Evolutionary conservation across 2,888 invertebrate species (phyloP).

Genomic region (Nesidiocoris tenuis): DNA sequence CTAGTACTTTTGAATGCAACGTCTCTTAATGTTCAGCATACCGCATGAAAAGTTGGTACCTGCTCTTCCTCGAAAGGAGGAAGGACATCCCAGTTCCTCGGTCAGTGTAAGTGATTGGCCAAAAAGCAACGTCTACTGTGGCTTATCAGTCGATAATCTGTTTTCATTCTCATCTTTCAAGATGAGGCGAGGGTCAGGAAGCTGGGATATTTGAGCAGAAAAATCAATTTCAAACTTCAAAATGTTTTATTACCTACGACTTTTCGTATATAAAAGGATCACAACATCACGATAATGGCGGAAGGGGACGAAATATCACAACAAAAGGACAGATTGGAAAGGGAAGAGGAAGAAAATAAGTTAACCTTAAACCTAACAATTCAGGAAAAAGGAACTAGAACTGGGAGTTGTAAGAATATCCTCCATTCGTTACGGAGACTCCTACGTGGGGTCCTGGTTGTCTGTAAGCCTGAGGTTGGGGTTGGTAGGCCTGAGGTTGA

Average conservation of each 20-base stretch:
- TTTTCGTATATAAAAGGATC: slow-evolving; percentile 33
- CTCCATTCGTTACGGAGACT: slow-evolving; percentile 19
- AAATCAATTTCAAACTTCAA: too few relatives aligned
- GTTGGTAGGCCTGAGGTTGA: slow-evolving; percentile 36
- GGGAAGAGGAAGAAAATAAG: slow-evolving; percentile 20
- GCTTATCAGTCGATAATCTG: too few relatives aligned
- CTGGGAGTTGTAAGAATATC: slow-evolving; percentile 26
- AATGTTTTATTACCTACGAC: slow-evolving; percentile 9
- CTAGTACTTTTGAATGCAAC: too few relatives aligned
- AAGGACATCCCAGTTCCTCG: too few relatives aligned
- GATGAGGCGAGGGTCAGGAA: too few relatives aligned
- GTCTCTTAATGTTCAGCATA: too few relatives aligned
- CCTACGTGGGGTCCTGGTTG: slow-evolving; percentile 28
- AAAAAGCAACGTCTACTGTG: too few relatives aligned
- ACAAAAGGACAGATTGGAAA: slow-evolving; percentile 19
- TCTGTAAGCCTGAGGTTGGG: slow-evolving; percentile 13
- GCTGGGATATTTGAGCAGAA: too few relatives aligned
- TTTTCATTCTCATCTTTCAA: too few relatives aligned
- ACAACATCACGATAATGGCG: slow-evolving; percentile 9
- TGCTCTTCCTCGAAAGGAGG: too few relatives aligned
- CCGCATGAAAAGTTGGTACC: too few relatives aligned
- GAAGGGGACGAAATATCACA: slow-evolving; percentile 20
- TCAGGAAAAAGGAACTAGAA: slow-evolving; percentile 30
- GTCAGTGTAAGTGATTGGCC: too few relatives aligned
- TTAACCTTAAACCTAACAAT: slow-evolving; percentile 25